A percentile compares a stretch with the other conserved stretches of the same genome.
These are phyloP conservation scores for Drosophila ambigua DNA, from an alignment of 1,140 invertebrate species.

Conservation along the genomic window DNA sequence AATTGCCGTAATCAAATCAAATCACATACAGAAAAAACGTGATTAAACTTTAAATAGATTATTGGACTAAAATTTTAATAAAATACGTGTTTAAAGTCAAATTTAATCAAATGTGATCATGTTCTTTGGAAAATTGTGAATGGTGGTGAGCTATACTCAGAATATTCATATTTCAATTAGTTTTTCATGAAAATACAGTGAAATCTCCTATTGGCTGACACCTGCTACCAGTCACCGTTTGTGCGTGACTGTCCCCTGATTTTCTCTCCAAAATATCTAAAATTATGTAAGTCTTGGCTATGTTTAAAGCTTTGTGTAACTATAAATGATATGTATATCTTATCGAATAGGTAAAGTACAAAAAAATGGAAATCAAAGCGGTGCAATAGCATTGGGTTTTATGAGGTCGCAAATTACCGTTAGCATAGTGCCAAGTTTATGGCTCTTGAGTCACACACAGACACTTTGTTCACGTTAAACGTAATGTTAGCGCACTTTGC, in stretches of 20 bases:
- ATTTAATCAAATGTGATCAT: neutral
- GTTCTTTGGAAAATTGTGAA: slow-evolving; percentile 1
- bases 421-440: slow-evolving; percentile 66
- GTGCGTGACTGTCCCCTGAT: too few species aligned
- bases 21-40: slow-evolving; percentile 44
- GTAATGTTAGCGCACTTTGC: slow-evolving; percentile 43
- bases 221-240: too few species aligned
- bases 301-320: too few species aligned
- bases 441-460: slow-evolving; percentile 65
- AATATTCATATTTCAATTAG: too few species aligned
- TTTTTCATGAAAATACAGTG: too few species aligned
- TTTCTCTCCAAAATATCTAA: neutral
- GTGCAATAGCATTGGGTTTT: slow-evolving; percentile 44
- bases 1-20: slow-evolving; percentile 35
- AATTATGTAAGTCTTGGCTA: too few species aligned
- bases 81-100: slow-evolving; percentile 12
- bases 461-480: neutral
- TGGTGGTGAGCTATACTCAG: too few species aligned
- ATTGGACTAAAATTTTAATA: slow-evolving; percentile 1
- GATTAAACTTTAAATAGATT: slow-evolving; percentile 5
- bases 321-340: neutral
- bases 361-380: slow-evolving; percentile 34
- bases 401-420: slow-evolving; percentile 58
- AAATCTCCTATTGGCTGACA: too few species aligned
- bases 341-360: slow-evolving; percentile 10